These are phyloP conservation scores for Uloborus diversus DNA, from an alignment of 1,140 invertebrate genomes.

Conservation along the genomic window DNA sequence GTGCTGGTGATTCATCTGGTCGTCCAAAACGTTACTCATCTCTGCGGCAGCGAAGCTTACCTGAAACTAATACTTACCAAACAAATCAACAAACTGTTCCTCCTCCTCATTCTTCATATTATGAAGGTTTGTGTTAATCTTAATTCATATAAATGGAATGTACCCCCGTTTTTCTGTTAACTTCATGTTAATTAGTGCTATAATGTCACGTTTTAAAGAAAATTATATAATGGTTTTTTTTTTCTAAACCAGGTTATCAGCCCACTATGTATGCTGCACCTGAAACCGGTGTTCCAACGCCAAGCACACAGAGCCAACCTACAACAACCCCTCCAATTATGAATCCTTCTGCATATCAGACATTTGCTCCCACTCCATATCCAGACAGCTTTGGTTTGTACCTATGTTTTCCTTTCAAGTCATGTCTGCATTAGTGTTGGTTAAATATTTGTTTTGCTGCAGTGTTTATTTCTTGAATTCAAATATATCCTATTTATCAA, in stretches of 20 bases:
- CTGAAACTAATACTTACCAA: constrained; percentile 59
- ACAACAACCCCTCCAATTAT: constrained; percentile 30
- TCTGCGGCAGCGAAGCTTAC: constrained; percentile 72
- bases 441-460: background rate
- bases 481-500: background rate
- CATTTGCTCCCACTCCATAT: constrained; percentile 37
- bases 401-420: constrained; percentile 7
- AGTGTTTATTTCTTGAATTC: background rate
- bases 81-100: constrained; percentile 45
- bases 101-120: constrained; percentile 62
- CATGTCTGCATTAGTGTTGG: too few species aligned
- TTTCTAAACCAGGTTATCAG: constrained; percentile 29
- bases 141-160: too few species aligned
- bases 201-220: too few species aligned
- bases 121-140: constrained; percentile 46
- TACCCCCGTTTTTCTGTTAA: too few species aligned
- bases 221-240: too few species aligned
- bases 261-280: constrained; percentile 38
- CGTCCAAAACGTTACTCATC: constrained; percentile 80
- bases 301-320: constrained; percentile 42
- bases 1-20: constrained; percentile 62
- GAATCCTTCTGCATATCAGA: constrained; percentile 46
- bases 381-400: constrained; percentile 43
- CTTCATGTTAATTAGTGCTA: background rate
- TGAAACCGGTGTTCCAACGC: constrained; percentile 42